phyloP scores from a whole-genome alignment of 2,888 invertebrate genomes.

The Dermolepida albohirtum region DNA sequence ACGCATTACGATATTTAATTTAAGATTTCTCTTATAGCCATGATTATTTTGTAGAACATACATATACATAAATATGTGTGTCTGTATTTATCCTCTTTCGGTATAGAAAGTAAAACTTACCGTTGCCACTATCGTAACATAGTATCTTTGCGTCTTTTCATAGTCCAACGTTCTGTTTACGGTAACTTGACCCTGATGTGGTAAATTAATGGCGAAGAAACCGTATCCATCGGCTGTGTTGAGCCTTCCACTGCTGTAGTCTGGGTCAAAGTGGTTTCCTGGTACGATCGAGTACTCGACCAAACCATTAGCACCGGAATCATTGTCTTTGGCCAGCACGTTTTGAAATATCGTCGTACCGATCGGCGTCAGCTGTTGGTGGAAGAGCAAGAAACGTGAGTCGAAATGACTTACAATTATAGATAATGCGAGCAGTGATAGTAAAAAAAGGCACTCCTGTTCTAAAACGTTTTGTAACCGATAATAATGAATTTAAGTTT shows the following conservation, averaged over 20 bases:
- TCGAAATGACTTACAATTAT: neutral
- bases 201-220: slow-evolving; percentile 85
- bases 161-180: slow-evolving; percentile 89
- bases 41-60: too few species aligned
- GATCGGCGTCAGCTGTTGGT: slow-evolving; percentile 83
- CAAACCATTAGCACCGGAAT: slow-evolving; percentile 89
- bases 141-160: slow-evolving; percentile 87
- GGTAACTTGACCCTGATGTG: slow-evolving; percentile 90
- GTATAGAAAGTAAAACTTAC: slow-evolving; percentile 69
- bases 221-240: slow-evolving; percentile 83
- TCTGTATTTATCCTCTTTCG: too few species aligned
- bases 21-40: too few species aligned
- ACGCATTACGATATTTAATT: too few species aligned
- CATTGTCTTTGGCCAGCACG: slow-evolving; percentile 83
- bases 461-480: too few species aligned
- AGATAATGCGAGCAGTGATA: too few species aligned
- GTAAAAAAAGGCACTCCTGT: too few species aligned
- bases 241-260: slow-evolving; percentile 69
- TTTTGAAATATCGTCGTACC: slow-evolving; percentile 88
- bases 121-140: slow-evolving; percentile 88
- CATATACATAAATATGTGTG: too few species aligned
- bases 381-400: slow-evolving; percentile 44
- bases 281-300: slow-evolving; percentile 88
- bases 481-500: too few species aligned
- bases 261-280: slow-evolving; percentile 70